These are phyloP conservation scores for Arge pagana DNA, from an alignment of 2,888 invertebrate genomes.

Conservation along the genomic window DNA sequence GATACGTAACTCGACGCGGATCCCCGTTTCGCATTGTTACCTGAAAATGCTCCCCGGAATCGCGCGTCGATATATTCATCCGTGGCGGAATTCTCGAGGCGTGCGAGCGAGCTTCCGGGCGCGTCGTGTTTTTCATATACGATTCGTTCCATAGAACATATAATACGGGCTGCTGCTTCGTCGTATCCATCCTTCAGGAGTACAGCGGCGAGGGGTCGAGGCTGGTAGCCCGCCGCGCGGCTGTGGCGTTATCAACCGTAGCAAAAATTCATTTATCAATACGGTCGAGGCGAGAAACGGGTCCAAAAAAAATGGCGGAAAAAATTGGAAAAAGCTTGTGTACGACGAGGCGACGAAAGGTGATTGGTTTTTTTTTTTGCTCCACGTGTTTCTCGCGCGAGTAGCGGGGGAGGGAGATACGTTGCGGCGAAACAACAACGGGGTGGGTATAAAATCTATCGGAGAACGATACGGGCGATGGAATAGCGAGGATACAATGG, in stretches of 20 bases:
- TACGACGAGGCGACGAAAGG: not conserved
- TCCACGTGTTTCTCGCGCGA: no score
- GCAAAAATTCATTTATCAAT: constrained; percentile 11
- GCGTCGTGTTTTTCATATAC: no score
- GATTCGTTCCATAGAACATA: constrained; percentile 4
- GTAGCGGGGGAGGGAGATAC: no score
- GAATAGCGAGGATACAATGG: no score
- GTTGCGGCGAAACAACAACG: no score
- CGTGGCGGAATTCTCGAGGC: not conserved
- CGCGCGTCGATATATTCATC: constrained; percentile 3
- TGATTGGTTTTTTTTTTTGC: constrained; percentile 5
- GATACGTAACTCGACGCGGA: not conserved
- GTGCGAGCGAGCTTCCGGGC: constrained; percentile 9
- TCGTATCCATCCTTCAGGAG: constrained; percentile 5
- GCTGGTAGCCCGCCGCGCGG: no score
- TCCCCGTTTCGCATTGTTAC: not conserved
- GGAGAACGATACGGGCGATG: no score
- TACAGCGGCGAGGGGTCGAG: no score
- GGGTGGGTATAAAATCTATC: no score
- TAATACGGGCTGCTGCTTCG: constrained; percentile 7
- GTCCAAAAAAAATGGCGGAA: no score
- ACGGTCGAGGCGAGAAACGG: not conserved
- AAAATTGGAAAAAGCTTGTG: not conserved
- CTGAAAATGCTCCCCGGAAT: not conserved
- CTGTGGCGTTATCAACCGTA: not conserved